These are phyloP conservation scores for Psilopogon haemacephalus DNA, from an alignment of 2,113 vertebrate genomes.

Conservation along the genomic window DNA sequence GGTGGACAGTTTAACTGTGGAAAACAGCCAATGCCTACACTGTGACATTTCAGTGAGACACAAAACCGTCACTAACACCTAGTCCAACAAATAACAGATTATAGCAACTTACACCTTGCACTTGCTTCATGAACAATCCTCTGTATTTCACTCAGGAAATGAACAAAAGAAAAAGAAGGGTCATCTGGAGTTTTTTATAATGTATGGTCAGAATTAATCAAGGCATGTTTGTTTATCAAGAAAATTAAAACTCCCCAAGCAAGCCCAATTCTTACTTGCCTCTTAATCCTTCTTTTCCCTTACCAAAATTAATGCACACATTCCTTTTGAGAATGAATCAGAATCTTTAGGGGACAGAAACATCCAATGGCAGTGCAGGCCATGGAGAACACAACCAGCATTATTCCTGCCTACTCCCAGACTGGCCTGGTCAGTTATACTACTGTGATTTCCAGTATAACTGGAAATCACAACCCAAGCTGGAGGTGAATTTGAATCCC, in stretches of 20 bases:
- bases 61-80: not conserved
- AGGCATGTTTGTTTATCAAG: not conserved
- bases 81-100: not conserved
- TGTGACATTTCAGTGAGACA: not conserved
- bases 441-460: not conserved
- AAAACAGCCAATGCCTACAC: not conserved
- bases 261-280: not conserved
- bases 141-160: not conserved
- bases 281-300: not conserved
- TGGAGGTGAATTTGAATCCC: not conserved
- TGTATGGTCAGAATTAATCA: not conserved
- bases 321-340: not conserved
- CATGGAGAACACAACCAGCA: not conserved
- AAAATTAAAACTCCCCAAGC: not conserved
- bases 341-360: not conserved
- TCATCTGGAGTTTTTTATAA: not conserved
- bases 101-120: not conserved
- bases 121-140: not conserved
- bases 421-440: rapidly evolving
- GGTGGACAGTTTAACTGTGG: not conserved
- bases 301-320: not conserved
- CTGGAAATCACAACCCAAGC: too few species aligned
- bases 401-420: not conserved
- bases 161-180: not conserved
- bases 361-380: not conserved